Conservation (phyloP, 2,797 vertebrate species). For the Iguana delicatissima region DNA sequence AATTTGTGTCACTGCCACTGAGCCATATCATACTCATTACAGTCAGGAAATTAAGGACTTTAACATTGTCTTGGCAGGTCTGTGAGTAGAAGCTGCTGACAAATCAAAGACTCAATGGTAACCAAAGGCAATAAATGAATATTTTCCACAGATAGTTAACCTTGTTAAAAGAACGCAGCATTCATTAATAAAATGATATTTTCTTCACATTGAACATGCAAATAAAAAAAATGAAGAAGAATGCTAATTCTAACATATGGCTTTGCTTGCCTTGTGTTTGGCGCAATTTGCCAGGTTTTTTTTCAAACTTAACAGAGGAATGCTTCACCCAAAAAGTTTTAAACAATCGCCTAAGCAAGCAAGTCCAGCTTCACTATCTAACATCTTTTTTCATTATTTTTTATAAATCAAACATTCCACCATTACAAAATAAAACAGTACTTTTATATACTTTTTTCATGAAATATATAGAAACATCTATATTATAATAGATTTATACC, state of each 20-base stretch:
- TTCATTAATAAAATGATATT: neutral
- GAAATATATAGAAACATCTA: no score
- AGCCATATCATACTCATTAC: conserved; percentile 39
- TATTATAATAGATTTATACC: no score
- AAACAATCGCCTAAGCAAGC: neutral
- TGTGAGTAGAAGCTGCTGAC: conserved; percentile 22
- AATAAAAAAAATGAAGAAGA: neutral
- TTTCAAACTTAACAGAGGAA: neutral
- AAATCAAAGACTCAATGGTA: neutral
- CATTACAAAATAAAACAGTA: no score
- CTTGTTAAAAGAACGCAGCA: neutral
- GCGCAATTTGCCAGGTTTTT: neutral
- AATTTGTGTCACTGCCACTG: conserved; percentile 44
- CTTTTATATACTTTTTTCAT: no score
- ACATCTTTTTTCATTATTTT: neutral
- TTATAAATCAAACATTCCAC: no score
- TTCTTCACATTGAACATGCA: conserved; percentile 5
- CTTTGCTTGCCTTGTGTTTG: neutral
- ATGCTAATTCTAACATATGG: neutral
- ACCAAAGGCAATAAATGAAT: conserved; percentile 2
- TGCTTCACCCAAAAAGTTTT: neutral
- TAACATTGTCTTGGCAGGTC: conserved; percentile 28
- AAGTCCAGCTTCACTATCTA: no score
- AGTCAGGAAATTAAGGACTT: conserved; percentile 45
- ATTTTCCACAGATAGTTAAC: conserved; percentile 9